These are phyloP conservation scores for Nothobranchius furzeri DNA, from an alignment of 2,113 vertebrate species.

Conservation along the genomic window DNA sequence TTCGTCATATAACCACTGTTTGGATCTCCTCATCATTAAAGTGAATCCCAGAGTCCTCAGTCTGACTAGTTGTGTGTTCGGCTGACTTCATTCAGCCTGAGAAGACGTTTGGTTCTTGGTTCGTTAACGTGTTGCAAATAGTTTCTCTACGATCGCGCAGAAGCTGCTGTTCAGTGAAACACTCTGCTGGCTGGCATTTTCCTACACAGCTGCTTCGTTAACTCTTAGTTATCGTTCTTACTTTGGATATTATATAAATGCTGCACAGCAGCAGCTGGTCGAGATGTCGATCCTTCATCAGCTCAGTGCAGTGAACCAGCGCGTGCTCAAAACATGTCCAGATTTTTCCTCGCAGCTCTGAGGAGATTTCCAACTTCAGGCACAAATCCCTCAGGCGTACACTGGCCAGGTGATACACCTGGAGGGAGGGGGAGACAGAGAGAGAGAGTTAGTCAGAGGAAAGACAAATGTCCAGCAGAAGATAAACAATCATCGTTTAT, in stretches of 20 bases:
- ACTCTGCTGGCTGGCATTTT: not conserved
- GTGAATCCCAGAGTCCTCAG: too few species aligned
- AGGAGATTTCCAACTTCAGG: conserved; percentile 87
- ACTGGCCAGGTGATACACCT: conserved; percentile 96
- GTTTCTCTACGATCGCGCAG: too few species aligned
- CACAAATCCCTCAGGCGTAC: conserved; percentile 94
- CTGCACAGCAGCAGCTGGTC: conserved; percentile 96
- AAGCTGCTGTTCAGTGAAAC: not conserved
- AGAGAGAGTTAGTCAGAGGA: not conserved
- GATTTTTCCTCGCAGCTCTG: conserved; percentile 91
- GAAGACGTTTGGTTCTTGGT: too few species aligned
- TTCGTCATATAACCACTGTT: too few species aligned
- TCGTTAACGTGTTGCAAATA: too few species aligned
- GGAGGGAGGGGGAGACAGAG: not conserved
- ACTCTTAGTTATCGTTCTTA: conserved; percentile 31
- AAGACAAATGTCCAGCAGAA: too few species aligned
- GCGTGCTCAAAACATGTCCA: conserved; percentile 96
- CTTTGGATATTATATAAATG: conserved; percentile 94
- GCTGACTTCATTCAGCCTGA: too few species aligned
- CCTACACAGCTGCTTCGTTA: not conserved
- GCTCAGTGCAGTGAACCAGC: conserved; percentile 86
- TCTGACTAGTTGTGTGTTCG: too few species aligned
- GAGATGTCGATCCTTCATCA: conserved; percentile 93
- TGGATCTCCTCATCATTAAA: not conserved
- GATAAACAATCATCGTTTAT: not conserved